Percentiles rank a stretch among this genome's conserved stretches.
phyloP scores from a whole-genome alignment of 2,113 vertebrate genomes.

The Marmota flaviventris region DNA sequence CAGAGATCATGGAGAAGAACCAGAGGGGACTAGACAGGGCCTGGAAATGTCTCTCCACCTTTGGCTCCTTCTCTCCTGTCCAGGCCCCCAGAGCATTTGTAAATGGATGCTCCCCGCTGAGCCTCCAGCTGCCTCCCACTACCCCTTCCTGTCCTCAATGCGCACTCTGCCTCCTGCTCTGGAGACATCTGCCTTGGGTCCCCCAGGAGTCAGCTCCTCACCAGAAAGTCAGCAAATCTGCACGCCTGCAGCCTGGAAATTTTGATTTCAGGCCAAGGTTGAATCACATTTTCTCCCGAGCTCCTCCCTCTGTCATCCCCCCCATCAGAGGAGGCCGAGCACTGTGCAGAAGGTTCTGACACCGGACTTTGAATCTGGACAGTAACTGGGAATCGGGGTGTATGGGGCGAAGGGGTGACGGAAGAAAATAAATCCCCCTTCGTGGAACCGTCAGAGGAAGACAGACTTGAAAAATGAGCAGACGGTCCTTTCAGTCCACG shows the following conservation, averaged over 20 bases:
- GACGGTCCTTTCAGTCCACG: slow-evolving; percentile 83
- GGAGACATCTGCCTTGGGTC: too few relatives aligned
- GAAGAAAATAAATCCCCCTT: slow-evolving; percentile 85
- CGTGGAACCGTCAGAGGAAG: slow-evolving; percentile 85
- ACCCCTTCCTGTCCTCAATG: too few relatives aligned
- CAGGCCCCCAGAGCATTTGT: neutral
- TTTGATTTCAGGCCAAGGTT: slow-evolving; percentile 59
- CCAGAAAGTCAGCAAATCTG: neutral
- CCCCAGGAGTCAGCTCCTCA: neutral
- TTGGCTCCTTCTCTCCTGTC: neutral
- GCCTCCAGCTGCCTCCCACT: too few relatives aligned
- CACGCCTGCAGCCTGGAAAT: neutral
- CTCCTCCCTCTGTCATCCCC: slow-evolving; percentile 19
- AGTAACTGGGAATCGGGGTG: slow-evolving; percentile 51
- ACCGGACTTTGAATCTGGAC: slow-evolving; percentile 82
- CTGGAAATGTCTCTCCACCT: neutral
- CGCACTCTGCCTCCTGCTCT: too few relatives aligned
- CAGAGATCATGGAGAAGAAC: neutral
- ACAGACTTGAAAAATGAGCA: slow-evolving; percentile 88
- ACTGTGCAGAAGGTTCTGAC: slow-evolving; percentile 52
- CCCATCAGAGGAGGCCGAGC: slow-evolving; percentile 1
- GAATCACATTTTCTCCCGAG: neutral
- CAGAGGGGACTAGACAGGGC: neutral
- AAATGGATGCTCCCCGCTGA: too few relatives aligned
- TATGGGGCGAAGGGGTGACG: slow-evolving; percentile 71